Conservation (phyloP, 1,140 invertebrate species). For the Drosophila punjabiensis region DNA sequence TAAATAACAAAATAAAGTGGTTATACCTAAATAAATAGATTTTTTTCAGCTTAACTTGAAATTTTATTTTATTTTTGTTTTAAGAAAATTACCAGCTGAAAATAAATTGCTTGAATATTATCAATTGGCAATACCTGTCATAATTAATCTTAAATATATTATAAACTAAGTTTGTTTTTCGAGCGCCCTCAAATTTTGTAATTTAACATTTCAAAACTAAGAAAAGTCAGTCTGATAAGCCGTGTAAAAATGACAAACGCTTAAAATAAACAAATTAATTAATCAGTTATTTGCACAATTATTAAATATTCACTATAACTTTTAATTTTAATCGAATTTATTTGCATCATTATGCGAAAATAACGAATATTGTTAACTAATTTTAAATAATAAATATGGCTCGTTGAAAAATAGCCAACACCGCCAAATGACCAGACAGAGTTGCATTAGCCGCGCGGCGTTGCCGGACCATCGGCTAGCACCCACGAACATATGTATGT, state of each 20-base stretch:
- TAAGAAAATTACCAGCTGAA: too few relatives aligned
- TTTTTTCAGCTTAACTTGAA: not conserved
- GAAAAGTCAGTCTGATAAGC: not conserved
- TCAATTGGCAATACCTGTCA: too few relatives aligned
- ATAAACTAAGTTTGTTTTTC: too few relatives aligned
- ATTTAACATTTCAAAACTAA: too few relatives aligned
- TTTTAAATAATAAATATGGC: not conserved
- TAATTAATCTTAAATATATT: too few relatives aligned
- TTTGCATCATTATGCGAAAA: not conserved
- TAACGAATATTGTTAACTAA: not conserved
- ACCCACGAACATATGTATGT: constrained; percentile 50
- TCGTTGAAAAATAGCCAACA: constrained; percentile 3
- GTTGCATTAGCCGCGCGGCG: constrained; percentile 48
- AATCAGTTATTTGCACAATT: not conserved
- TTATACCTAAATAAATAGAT: too few relatives aligned
- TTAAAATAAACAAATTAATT: not conserved
- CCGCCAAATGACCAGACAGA: constrained; percentile 34
- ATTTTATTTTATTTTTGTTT: not conserved
- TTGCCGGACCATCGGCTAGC: constrained; percentile 32
- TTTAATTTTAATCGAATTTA: not conserved
- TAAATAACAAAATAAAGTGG: not conserved
- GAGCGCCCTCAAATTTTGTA: too few relatives aligned
- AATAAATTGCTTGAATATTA: too few relatives aligned
- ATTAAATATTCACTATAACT: not conserved
- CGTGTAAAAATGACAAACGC: not conserved